These are phyloP conservation scores for Catharus fuscescens DNA, from an alignment of 2,113 vertebrate species.

Conservation along the genomic window DNA sequence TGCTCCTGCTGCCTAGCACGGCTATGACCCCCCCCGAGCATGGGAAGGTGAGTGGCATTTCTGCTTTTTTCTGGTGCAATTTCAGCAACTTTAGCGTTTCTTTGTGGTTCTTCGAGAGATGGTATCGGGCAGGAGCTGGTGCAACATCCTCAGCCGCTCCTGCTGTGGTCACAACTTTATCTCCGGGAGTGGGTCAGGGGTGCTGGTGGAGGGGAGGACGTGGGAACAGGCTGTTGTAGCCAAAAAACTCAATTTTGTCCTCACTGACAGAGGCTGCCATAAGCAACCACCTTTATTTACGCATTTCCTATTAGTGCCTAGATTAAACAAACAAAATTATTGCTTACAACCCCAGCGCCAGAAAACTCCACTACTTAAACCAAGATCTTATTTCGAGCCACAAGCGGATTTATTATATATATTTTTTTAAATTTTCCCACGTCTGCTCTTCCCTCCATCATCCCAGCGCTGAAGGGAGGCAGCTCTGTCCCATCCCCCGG, in stretches of 20 bases:
- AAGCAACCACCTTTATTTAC: not conserved
- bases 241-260: accelerated
- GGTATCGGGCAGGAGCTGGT: not conserved
- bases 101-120: not conserved
- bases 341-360: not conserved
- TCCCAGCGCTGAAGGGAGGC: not conserved
- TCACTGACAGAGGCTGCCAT: not conserved
- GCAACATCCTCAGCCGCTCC: not conserved
- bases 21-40: not conserved
- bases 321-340: conserved; percentile 11
- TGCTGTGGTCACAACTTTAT: not conserved
- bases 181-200: not conserved
- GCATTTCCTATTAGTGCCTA: not conserved
- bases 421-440: not conserved
- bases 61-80: not conserved
- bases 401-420: not conserved
- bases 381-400: not conserved
- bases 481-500: not conserved
- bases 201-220: accelerated
- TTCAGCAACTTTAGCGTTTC: not conserved
- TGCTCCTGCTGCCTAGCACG: not conserved
- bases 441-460: not conserved
- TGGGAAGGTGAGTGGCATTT: conserved; percentile 59
- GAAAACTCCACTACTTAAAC: not conserved
- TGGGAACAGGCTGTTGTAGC: not conserved